Conservation (phyloP, 2,888 invertebrate genomes). For the Eristalis arbustorum region DNA sequence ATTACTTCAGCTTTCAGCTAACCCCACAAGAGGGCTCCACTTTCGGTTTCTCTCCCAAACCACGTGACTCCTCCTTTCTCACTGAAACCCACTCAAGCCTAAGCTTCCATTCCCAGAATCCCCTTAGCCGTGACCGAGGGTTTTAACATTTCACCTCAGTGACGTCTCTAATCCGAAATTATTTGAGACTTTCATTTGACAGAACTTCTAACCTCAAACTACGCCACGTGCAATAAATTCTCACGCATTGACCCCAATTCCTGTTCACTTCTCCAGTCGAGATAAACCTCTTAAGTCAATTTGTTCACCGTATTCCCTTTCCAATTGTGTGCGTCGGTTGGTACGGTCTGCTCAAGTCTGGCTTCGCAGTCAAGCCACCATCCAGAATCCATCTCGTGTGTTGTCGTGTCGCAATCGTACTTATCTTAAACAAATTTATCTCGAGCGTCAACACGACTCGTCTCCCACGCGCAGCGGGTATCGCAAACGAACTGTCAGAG, state of each 20-base stretch:
- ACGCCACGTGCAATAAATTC: neutral
- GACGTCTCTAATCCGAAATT: neutral
- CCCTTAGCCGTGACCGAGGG: neutral
- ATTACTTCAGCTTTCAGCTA: neutral
- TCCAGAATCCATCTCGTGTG: slow-evolving; percentile 4
- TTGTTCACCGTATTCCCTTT: slow-evolving; percentile 38
- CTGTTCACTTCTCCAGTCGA: slow-evolving; percentile 7
- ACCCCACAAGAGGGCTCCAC: neutral
- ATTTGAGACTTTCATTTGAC: neutral
- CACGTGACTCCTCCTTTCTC: neutral
- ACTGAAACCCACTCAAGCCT: neutral
- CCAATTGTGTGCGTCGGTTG: too few species aligned
- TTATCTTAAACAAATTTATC: slow-evolving; percentile 70
- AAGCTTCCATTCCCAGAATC: neutral
- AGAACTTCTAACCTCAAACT: neutral
- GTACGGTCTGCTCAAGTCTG: neutral
- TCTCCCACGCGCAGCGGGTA: slow-evolving; percentile 51
- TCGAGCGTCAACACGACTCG: slow-evolving; percentile 50
- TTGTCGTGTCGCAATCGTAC: slow-evolving; percentile 61
- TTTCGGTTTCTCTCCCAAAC: neutral
- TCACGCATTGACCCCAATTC: slow-evolving; percentile 39
- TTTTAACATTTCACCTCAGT: neutral
- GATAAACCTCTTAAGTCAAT: slow-evolving; percentile 61
- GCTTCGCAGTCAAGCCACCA: slow-evolving; percentile 14
- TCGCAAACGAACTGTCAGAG: slow-evolving; percentile 56